Conservation (phyloP, 2,113 vertebrate genomes). For the Planiliza haematocheilus region DNA sequence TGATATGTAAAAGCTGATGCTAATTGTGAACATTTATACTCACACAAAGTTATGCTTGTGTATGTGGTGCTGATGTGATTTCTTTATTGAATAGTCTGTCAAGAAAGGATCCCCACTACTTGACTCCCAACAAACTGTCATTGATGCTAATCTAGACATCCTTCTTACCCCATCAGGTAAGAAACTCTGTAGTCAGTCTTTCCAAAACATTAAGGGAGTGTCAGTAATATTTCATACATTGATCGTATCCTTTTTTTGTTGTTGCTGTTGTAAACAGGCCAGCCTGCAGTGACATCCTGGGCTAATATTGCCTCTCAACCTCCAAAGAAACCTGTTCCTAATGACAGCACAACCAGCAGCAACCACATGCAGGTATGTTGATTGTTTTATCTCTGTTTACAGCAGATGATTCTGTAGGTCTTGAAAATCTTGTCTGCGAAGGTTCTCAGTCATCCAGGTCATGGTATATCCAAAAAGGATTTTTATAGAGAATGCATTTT, state of each 20-base stretch:
- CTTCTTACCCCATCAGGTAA: conserved; percentile 53
- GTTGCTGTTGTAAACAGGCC: conserved; percentile 33
- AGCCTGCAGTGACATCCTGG: conserved; percentile 70
- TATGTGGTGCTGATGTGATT: not conserved
- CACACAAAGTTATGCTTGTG: no score
- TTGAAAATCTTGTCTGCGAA: no score
- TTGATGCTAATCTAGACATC: conserved; percentile 6
- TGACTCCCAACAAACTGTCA: conserved; percentile 13
- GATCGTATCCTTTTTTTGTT: not conserved
- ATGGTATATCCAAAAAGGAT: no score
- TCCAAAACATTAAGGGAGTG: not conserved
- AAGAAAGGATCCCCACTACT: conserved; percentile 39
- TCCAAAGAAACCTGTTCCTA: conserved; percentile 65
- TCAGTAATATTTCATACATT: not conserved
- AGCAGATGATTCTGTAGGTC: not conserved
- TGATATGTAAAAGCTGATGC: not conserved
- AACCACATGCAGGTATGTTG: conserved; percentile 59
- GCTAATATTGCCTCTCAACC: conserved; percentile 83
- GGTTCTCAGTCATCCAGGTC: no score
- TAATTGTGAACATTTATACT: not conserved
- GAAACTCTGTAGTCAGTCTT: not conserved
- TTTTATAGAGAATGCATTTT: no score
- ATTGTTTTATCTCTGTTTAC: not conserved
- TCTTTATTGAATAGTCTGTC: conserved; percentile 38
- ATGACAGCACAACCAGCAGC: conserved; percentile 29